phyloP scores from a whole-genome alignment of 1,140 invertebrate genomes.

The Drosophila ohnishii region DNA sequence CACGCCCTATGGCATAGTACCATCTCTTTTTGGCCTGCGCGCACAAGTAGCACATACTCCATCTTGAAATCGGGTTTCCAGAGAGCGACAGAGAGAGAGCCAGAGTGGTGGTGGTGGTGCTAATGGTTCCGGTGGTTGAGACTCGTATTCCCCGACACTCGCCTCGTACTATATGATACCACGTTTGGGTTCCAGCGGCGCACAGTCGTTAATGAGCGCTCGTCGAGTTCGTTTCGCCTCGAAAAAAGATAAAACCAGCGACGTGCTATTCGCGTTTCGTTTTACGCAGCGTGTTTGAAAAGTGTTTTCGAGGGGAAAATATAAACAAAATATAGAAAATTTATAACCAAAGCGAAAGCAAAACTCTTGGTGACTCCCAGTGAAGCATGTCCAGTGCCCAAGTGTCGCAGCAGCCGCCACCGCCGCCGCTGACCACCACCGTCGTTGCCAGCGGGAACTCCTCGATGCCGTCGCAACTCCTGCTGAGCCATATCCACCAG shows the following conservation, averaged over 20 bases:
- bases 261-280: conserved; percentile 19
- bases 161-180: conserved; percentile 60
- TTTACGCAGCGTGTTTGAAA: conserved; percentile 21
- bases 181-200: conserved; percentile 32
- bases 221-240: conserved; percentile 53
- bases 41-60: conserved; percentile 48
- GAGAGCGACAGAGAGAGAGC: conserved; percentile 16
- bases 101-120: conserved; percentile 13
- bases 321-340: background rate
- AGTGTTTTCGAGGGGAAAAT: conserved; percentile 12
- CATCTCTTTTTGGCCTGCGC: conserved; percentile 14
- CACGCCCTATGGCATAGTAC: conserved; percentile 53
- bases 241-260: background rate
- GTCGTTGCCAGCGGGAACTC: conserved; percentile 20
- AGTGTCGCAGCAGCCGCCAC: conserved; percentile 79
- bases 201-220: conserved; percentile 74
- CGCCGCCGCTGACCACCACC: conserved; percentile 46
- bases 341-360: conserved; percentile 9
- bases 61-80: conserved; percentile 58
- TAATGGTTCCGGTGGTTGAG: conserved; percentile 21
- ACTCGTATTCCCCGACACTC: conserved; percentile 25
- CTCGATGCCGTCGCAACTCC: conserved; percentile 72
- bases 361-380: conserved; percentile 21
- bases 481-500: conserved; percentile 75
- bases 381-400: conserved; percentile 82